Evolutionary conservation across 2,888 invertebrate genomes (phyloP).

Genomic region (Thymelicus sylvestris): DNA sequence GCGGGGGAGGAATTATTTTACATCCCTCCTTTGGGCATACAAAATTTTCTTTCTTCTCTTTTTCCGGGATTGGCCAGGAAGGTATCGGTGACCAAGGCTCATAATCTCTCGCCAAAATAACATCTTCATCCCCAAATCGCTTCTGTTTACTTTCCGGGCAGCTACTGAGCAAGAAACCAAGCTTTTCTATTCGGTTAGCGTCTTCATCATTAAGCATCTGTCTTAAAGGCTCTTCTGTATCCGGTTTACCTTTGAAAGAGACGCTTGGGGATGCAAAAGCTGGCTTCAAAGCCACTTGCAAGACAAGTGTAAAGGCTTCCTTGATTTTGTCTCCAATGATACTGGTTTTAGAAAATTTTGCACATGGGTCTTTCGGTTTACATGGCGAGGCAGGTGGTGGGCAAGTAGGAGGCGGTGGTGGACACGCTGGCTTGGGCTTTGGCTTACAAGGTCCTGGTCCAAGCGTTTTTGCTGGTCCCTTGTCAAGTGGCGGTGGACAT

Average conservation of each 20-base stretch:
- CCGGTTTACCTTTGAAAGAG: not conserved
- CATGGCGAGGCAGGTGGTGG: conserved; percentile 42
- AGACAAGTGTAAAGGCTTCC: conserved; percentile 20
- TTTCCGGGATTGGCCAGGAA: conserved; percentile 60
- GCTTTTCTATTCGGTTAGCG: conserved; percentile 1
- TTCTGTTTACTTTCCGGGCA: not conserved
- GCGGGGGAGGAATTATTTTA: conserved; percentile 49
- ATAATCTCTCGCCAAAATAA: conserved; percentile 53
- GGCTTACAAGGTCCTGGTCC: conserved; percentile 42
- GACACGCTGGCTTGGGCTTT: conserved; percentile 44
- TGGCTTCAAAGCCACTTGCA: conserved; percentile 21
- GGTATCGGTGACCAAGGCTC: conserved; percentile 74
- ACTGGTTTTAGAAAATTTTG: conserved; percentile 33
- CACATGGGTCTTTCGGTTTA: conserved; percentile 36
- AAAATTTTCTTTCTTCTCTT: conserved; percentile 47
- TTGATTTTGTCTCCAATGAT: conserved; percentile 21
- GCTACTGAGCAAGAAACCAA: conserved; percentile 17
- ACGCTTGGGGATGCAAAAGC: not conserved
- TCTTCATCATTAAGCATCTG: not conserved
- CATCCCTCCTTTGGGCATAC: conserved; percentile 65
- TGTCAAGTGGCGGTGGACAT: conserved; percentile 44
- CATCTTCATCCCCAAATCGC: conserved; percentile 10
- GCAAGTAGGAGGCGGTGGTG: conserved; percentile 43
- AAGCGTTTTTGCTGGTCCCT: conserved; percentile 32
- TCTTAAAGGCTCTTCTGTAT: conserved; percentile 3